Evolutionary conservation across 1,140 invertebrate species (phyloP).

Genomic region (Plutomurus gul): DNA sequence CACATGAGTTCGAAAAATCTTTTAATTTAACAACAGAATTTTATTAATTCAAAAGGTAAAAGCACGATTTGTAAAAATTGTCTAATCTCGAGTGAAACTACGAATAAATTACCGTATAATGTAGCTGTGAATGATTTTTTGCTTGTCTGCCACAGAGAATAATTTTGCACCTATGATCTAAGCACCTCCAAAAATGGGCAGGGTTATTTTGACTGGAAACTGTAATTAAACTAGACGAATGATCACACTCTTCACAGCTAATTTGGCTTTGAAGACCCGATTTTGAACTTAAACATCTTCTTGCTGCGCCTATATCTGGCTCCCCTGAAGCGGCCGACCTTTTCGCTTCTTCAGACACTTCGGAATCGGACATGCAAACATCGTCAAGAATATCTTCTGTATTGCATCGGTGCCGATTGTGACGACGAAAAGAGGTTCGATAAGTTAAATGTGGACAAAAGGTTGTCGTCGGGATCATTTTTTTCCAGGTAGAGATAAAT

Average conservation of each 20-base stretch:
- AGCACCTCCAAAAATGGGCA: conserved; percentile 47
- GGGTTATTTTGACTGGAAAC: not conserved
- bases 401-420: not conserved
- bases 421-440: not conserved
- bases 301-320: not conserved
- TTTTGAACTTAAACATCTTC: not conserved
- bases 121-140: conserved; percentile 45
- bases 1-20: conserved; percentile 72
- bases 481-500: not conserved
- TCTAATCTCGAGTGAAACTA: not conserved
- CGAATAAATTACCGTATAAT: conserved; percentile 37
- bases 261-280: not conserved
- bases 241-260: conserved; percentile 39
- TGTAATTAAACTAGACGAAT: not conserved
- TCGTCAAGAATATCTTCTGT: not conserved
- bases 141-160: conserved; percentile 44
- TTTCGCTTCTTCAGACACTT: not conserved
- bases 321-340: not conserved
- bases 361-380: not conserved
- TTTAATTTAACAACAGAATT: conserved; percentile 53
- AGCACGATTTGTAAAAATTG: not conserved
- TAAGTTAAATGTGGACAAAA: not conserved
- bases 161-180: conserved; percentile 43
- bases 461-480: not conserved
- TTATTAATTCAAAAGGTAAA: not conserved